These are phyloP conservation scores for Sphaerophoria taeniata DNA, from an alignment of 2,888 invertebrate species.

Conservation along the genomic window DNA sequence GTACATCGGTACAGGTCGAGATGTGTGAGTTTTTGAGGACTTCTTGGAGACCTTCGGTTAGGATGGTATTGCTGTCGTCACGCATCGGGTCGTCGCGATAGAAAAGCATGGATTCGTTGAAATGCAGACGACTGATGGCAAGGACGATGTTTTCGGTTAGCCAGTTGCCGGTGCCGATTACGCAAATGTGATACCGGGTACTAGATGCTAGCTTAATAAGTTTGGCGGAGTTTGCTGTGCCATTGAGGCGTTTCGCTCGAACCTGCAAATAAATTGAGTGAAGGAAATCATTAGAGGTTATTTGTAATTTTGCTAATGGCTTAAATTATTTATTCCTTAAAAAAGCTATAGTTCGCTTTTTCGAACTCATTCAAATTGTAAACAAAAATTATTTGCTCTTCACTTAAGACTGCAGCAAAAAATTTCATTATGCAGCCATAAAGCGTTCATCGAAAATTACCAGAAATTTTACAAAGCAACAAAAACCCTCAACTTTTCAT, in stretches of 20 bases:
- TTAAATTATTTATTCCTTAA: neutral
- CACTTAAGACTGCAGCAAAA: neutral
- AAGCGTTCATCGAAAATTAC: neutral
- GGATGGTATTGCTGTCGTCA: slow-evolving; percentile 84
- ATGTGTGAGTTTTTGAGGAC: slow-evolving; percentile 88
- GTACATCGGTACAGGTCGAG: slow-evolving; percentile 90
- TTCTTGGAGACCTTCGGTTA: slow-evolving; percentile 84
- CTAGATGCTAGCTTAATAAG: slow-evolving; percentile 90
- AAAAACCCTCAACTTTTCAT: neutral
- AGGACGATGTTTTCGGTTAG: slow-evolving; percentile 82
- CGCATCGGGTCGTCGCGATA: slow-evolving; percentile 53
- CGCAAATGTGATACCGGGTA: slow-evolving; percentile 93
- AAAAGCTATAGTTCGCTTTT: no score
- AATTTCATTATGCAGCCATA: neutral
- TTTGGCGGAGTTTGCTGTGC: slow-evolving; percentile 89
- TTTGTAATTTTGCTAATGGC: no score
- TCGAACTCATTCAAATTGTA: neutral
- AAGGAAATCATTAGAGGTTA: neutral
- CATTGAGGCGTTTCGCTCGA: slow-evolving; percentile 89
- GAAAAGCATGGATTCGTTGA: slow-evolving; percentile 78
- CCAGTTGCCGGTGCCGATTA: slow-evolving; percentile 93
- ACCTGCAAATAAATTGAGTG: slow-evolving; percentile 84
- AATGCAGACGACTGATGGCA: slow-evolving; percentile 80
- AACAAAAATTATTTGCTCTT: neutral
- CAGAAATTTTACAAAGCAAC: neutral